phyloP scores from a whole-genome alignment of 2,888 invertebrate species.

The Platynereis dumerilii region DNA sequence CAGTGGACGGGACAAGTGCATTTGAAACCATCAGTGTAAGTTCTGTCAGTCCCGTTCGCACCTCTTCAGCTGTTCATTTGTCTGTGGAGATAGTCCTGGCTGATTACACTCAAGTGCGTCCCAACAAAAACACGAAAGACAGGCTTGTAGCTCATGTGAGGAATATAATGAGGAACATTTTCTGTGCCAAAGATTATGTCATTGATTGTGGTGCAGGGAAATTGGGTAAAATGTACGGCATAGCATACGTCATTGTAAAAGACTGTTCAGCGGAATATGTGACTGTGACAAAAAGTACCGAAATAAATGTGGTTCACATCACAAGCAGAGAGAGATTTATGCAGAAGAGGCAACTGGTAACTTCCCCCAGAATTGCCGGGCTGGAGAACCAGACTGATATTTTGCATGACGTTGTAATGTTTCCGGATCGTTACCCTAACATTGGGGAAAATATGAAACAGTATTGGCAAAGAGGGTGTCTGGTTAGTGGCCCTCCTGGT shows the following conservation, averaged over 20 bases:
- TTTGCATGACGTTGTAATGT: constrained; percentile 42
- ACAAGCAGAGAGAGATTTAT: constrained; percentile 45
- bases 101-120: too few relatives aligned
- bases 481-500: constrained; percentile 55
- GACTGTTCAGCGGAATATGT: constrained; percentile 25
- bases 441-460: constrained; percentile 33
- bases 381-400: constrained; percentile 39
- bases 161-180: constrained; percentile 9
- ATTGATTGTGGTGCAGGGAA: constrained; percentile 38
- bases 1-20: neutral
- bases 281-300: constrained; percentile 38
- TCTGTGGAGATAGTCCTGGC: too few relatives aligned
- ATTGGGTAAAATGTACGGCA: constrained; percentile 43
- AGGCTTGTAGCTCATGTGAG: neutral
- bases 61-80: too few relatives aligned
- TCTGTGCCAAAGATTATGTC: constrained; percentile 17
- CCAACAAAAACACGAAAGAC: too few relatives aligned
- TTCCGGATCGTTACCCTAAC: constrained; percentile 34
- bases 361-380: constrained; percentile 41
- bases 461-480: constrained; percentile 43
- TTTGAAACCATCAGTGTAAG: too few relatives aligned
- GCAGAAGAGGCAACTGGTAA: neutral
- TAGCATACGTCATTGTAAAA: constrained; percentile 41
- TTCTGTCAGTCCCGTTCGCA: too few relatives aligned
- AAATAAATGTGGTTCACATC: constrained; percentile 38